Evolutionary conservation across 2,797 vertebrate genomes (phyloP).

Genomic region (Champsocephalus gunnari): DNA sequence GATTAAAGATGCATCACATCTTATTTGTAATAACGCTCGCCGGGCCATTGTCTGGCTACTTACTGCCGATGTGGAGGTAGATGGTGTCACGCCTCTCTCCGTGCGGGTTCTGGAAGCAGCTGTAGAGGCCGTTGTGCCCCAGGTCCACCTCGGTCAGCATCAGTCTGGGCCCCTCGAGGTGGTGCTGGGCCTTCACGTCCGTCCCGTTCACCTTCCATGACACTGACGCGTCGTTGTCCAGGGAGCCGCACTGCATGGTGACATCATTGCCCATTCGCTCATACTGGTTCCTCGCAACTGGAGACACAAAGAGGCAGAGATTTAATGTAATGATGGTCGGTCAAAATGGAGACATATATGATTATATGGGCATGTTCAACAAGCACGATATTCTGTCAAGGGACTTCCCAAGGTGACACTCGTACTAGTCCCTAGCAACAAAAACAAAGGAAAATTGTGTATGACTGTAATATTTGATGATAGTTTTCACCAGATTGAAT

Average conservation of each 20-base stretch:
- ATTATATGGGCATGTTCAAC: background rate
- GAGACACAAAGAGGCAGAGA: constrained; percentile 28
- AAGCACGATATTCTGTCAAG: background rate
- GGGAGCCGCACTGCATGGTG: constrained; percentile 93
- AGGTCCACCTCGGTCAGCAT: constrained; percentile 88
- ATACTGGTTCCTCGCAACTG: constrained; percentile 89
- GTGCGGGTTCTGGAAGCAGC: constrained; percentile 94
- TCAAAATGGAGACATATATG: background rate
- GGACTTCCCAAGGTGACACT: background rate
- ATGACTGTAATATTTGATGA: background rate
- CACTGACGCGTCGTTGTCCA: constrained; percentile 89
- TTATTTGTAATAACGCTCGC: constrained; percentile 17
- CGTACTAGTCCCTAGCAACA: background rate
- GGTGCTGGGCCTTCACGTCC: constrained; percentile 87
- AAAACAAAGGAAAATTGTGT: background rate
- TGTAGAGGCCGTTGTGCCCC: constrained; percentile 91
- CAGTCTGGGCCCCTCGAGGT: constrained; percentile 87
- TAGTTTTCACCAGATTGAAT: background rate
- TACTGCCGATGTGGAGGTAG: constrained; percentile 91
- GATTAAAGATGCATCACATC: constrained; percentile 41
- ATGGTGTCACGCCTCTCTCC: constrained; percentile 94
- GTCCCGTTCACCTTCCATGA: constrained; percentile 97
- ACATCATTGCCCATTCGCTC: constrained; percentile 91
- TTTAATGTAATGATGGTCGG: background rate
- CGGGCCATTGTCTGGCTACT: constrained; percentile 78